Evolutionary conservation across 2,797 vertebrate species (phyloP).

Genomic region (Pogoniulus pusillus): DNA sequence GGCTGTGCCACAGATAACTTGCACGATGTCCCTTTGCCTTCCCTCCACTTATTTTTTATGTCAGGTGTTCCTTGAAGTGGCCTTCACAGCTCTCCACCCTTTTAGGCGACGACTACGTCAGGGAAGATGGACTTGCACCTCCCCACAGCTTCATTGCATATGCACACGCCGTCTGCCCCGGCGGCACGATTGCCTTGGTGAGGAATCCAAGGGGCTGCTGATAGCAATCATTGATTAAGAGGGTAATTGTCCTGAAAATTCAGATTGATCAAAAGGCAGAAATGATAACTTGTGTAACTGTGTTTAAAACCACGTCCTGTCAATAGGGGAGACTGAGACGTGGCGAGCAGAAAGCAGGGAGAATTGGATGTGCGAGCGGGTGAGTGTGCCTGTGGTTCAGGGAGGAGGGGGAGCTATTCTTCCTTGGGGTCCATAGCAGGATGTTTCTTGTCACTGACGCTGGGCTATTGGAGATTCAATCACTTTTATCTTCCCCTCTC

Average conservation of each 20-base stretch:
- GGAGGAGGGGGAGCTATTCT: conserved; percentile 72
- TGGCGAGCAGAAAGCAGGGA: conserved; percentile 72
- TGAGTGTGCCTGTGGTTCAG: conserved; percentile 34
- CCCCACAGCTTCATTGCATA: conserved; percentile 78
- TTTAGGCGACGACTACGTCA: conserved; percentile 52
- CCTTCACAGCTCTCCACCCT: conserved; percentile 80
- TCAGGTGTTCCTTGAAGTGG: conserved; percentile 80
- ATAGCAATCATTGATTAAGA: conserved; percentile 84
- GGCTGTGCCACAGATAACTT: not conserved
- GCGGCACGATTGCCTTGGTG: conserved; percentile 76
- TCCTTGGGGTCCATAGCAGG: conserved; percentile 76
- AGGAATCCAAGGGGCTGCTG: conserved; percentile 78
- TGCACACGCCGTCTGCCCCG: conserved; percentile 75
- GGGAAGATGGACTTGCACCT: conserved; percentile 68
- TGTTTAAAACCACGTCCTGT: conserved; percentile 81
- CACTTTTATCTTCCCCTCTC: conserved; percentile 83
- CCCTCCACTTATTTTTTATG: conserved; percentile 62
- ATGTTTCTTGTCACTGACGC: conserved; percentile 81
- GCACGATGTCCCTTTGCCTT: not conserved
- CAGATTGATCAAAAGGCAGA: conserved; percentile 84
- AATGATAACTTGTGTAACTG: conserved; percentile 84
- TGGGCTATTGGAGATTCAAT: conserved; percentile 83
- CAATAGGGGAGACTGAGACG: conserved; percentile 78
- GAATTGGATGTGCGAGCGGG: conserved; percentile 69
- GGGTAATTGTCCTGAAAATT: conserved; percentile 84